Evolutionary conservation across 2,888 invertebrate species (phyloP).

Genomic region (Amiota minor): DNA sequence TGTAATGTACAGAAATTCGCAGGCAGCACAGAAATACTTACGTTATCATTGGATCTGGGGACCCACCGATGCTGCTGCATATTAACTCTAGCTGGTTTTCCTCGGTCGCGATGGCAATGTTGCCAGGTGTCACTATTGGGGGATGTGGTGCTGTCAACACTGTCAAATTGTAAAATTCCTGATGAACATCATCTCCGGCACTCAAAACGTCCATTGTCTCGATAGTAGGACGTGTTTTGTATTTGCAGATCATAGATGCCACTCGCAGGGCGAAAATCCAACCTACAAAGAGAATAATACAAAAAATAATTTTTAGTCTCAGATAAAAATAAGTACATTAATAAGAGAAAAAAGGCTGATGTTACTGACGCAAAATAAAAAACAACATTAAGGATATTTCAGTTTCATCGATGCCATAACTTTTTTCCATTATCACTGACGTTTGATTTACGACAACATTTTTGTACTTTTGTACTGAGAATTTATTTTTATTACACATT

Average conservation of each 20-base stretch:
- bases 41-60: slow-evolving; percentile 90
- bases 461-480: slow-evolving; percentile 21
- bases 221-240: slow-evolving; percentile 89
- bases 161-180: slow-evolving; percentile 87
- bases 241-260: slow-evolving; percentile 93
- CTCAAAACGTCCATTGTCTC: slow-evolving; percentile 93
- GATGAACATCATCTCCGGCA: slow-evolving; percentile 89
- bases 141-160: slow-evolving; percentile 89
- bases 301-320: too few species aligned
- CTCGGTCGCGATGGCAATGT: slow-evolving; percentile 87
- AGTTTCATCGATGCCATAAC: too few species aligned
- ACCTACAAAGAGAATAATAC: slow-evolving; percentile 74
- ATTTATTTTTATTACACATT: slow-evolving; percentile 2
- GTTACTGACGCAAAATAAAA: background rate
- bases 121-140: slow-evolving; percentile 84
- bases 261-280: slow-evolving; percentile 84
- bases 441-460: background rate
- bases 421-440: too few species aligned
- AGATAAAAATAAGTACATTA: background rate
- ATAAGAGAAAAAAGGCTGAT: slow-evolving; percentile 29
- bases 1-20: too few species aligned
- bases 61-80: slow-evolving; percentile 90
- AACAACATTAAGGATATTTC: background rate
- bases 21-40: slow-evolving; percentile 65
- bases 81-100: slow-evolving; percentile 83